Evolutionary conservation across 2,797 vertebrate genomes (phyloP).

Genomic region (Enteromius trimaculatus): DNA sequence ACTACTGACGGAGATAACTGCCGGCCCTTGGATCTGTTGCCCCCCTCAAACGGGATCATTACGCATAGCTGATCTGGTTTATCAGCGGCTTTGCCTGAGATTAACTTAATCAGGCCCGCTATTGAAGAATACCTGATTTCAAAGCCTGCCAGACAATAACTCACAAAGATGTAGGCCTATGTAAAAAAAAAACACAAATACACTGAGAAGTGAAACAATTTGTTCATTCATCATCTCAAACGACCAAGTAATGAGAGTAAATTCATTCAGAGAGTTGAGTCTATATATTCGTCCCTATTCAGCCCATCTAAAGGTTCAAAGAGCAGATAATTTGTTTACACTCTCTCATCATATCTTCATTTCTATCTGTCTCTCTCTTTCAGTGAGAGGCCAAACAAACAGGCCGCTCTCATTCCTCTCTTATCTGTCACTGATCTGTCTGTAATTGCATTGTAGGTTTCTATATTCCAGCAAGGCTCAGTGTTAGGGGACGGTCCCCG

Average conservation of each 20-base stretch:
- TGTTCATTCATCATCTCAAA: too few relatives aligned
- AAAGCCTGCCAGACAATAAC: slow-evolving; percentile 26
- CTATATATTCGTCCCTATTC: slow-evolving; percentile 36
- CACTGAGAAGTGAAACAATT: too few relatives aligned
- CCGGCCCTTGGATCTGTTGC: slow-evolving; percentile 28
- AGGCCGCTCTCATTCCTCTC: slow-evolving; percentile 51
- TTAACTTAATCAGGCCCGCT: slow-evolving; percentile 43
- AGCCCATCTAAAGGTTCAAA: slow-evolving; percentile 54
- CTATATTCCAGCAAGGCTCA: slow-evolving; percentile 38
- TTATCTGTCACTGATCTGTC: slow-evolving; percentile 55
- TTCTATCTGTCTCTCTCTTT: slow-evolving; percentile 55
- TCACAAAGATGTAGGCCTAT: too few relatives aligned
- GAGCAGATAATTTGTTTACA: slow-evolving; percentile 51
- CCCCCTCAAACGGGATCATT: slow-evolving; percentile 42
- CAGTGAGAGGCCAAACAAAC: slow-evolving; percentile 49
- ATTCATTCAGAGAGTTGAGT: background rate
- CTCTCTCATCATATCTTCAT: slow-evolving; percentile 50
- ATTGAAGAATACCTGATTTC: slow-evolving; percentile 38
- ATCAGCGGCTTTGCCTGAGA: slow-evolving; percentile 36
- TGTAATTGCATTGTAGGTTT: slow-evolving; percentile 52
- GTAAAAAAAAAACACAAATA: too few relatives aligned
- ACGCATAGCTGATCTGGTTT: slow-evolving; percentile 37
- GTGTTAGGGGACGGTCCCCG: slow-evolving; percentile 44
- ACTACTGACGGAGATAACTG: slow-evolving; percentile 58
- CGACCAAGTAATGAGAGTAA: background rate